Evolutionary conservation across 2,113 vertebrate genomes (phyloP).

Genomic region (Bettongia penicillata): DNA sequence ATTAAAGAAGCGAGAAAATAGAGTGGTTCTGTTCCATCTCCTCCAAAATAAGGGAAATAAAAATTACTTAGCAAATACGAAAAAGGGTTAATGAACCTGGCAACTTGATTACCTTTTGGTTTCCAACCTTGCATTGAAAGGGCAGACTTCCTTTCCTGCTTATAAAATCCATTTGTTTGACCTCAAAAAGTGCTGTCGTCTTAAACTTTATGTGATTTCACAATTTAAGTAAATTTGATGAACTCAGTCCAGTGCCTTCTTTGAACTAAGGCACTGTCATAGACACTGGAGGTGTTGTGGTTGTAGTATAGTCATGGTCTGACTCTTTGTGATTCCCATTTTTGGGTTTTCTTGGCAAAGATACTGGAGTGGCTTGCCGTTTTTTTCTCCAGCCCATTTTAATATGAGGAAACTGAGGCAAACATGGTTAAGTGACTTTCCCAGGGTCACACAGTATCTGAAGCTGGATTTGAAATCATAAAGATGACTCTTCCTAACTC

Average conservation of each 20-base stretch:
- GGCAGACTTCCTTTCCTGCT: not conserved
- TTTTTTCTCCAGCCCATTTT: too few species aligned
- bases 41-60: constrained; percentile 14
- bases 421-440: too few species aligned
- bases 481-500: too few species aligned
- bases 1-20: constrained; percentile 31
- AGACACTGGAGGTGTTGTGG: too few species aligned
- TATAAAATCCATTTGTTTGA: not conserved
- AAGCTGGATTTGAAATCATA: too few species aligned
- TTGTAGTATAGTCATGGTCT: too few species aligned
- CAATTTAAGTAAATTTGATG: not conserved
- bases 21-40: not conserved
- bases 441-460: too few species aligned
- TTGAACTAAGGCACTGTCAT: too few species aligned
- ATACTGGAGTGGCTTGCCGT: too few species aligned
- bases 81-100: constrained; percentile 21
- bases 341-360: too few species aligned
- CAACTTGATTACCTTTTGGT: constrained; percentile 33
- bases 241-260: not conserved
- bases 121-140: constrained; percentile 12
- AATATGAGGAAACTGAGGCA: too few species aligned
- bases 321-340: too few species aligned
- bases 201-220: not conserved
- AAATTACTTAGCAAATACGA: constrained; percentile 25
- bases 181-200: not conserved